Evolutionary conservation across 2,888 invertebrate genomes (phyloP).

Genomic region (Mythimna lalbum): DNA sequence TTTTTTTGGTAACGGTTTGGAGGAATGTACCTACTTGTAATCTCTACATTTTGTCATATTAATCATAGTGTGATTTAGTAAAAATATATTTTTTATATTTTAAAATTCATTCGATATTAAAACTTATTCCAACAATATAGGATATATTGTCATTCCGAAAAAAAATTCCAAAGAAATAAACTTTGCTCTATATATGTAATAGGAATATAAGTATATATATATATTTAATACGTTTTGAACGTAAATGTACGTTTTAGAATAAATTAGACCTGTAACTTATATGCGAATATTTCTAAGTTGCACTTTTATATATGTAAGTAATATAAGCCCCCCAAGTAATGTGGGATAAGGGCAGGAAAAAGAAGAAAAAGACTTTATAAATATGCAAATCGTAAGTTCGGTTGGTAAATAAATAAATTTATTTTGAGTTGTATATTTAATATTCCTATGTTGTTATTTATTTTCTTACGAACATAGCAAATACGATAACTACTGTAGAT

Average conservation of each 20-base stretch:
- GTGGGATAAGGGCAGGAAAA: no score
- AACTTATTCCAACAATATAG: no score
- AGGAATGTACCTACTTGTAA: no score
- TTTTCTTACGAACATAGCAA: background rate
- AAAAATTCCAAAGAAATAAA: background rate
- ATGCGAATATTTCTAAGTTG: no score
- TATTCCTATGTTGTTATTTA: background rate
- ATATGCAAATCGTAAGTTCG: no score
- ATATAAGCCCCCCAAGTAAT: no score
- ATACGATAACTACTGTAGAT: background rate
- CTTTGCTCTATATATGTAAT: background rate
- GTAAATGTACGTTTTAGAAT: background rate
- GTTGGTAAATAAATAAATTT: no score
- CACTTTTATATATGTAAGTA: no score
- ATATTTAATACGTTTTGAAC: no score
- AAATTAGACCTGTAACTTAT: background rate
- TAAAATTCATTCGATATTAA: background rate
- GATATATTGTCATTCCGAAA: background rate
- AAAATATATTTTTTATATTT: background rate
- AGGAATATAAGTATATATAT: background rate
- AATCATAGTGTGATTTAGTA: background rate
- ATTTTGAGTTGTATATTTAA: background rate
- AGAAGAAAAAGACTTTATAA: no score
- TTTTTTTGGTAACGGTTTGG: no score
- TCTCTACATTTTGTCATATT: background rate